Conservation (phyloP, 2,797 vertebrate genomes). For the Halcyon chelicuti region DNA sequence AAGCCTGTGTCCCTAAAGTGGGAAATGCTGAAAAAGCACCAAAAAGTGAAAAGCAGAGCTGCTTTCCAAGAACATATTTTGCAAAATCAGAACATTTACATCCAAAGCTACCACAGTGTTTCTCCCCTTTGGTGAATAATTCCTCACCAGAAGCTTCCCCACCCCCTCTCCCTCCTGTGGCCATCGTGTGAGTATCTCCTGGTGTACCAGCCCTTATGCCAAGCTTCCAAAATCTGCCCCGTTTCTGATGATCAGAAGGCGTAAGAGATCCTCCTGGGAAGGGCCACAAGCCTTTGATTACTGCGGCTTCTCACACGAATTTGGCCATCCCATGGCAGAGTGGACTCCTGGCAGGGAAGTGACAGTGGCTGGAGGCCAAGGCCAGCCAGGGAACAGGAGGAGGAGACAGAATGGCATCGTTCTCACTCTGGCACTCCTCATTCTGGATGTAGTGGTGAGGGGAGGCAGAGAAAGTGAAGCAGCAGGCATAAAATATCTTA, state of each 20-base stretch:
- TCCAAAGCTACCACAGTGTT: neutral
- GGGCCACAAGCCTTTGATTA: neutral
- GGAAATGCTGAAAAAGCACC: neutral
- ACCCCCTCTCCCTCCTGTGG: neutral
- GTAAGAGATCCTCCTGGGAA: neutral
- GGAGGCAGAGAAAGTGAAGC: neutral
- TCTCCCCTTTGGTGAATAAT: neutral
- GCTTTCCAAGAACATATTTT: neutral
- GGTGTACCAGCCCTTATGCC: neutral
- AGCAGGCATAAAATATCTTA: neutral
- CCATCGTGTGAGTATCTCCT: neutral
- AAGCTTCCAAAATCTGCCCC: neutral
- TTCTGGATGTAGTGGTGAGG: neutral
- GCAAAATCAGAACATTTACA: neutral
- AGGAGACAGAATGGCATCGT: accelerated
- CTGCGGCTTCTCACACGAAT: accelerated
- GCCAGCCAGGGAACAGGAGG: neutral
- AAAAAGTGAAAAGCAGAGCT: neutral
- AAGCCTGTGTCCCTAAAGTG: neutral
- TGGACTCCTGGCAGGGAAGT: neutral
- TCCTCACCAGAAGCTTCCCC: neutral
- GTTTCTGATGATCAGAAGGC: neutral
- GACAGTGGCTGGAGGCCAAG: neutral
- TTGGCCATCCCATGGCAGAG: neutral
- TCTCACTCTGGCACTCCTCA: neutral